A percentile compares a stretch with the other conserved stretches of the same genome.
These are phyloP conservation scores for Bombyx mandarina DNA, from an alignment of 1,140 invertebrate genomes.

Conservation along the genomic window DNA sequence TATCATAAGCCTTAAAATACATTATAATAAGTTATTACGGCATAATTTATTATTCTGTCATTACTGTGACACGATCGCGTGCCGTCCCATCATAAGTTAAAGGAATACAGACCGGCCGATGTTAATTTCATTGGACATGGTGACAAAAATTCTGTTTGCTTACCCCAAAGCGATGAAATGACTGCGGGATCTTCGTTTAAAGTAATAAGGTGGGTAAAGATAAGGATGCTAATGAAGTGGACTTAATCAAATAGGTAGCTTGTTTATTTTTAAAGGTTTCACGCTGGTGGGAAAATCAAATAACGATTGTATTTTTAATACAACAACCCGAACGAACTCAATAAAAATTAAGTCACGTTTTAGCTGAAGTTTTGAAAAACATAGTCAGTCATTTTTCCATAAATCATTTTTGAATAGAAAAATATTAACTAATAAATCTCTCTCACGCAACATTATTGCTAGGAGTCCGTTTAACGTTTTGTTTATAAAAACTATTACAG, in stretches of 20 bases:
- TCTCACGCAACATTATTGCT: no score
- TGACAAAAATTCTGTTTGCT: constrained; percentile 69
- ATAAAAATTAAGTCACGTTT: no score
- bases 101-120: constrained; percentile 11
- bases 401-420: no score
- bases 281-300: constrained; percentile 22
- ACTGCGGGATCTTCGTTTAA: constrained; percentile 24
- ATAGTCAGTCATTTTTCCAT: no score
- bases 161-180: constrained; percentile 40
- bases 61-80: constrained; percentile 62
- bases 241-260: constrained; percentile 49
- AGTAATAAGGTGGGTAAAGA: constrained; percentile 21
- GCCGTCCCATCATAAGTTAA: constrained; percentile 58
- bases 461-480: no score
- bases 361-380: no score
- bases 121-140: constrained; percentile 66
- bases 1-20: constrained; percentile 40
- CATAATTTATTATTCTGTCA: constrained; percentile 69
- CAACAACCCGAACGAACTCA: no score
- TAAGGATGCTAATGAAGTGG: constrained; percentile 44
- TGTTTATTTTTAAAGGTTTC: constrained; percentile 42
- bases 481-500: no score
- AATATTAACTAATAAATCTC: no score
- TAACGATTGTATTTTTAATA: no score
- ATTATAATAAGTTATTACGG: constrained; percentile 67